These are phyloP conservation scores for Lasioglossum baleicum DNA, from an alignment of 1,140 invertebrate genomes.

Conservation along the genomic window DNA sequence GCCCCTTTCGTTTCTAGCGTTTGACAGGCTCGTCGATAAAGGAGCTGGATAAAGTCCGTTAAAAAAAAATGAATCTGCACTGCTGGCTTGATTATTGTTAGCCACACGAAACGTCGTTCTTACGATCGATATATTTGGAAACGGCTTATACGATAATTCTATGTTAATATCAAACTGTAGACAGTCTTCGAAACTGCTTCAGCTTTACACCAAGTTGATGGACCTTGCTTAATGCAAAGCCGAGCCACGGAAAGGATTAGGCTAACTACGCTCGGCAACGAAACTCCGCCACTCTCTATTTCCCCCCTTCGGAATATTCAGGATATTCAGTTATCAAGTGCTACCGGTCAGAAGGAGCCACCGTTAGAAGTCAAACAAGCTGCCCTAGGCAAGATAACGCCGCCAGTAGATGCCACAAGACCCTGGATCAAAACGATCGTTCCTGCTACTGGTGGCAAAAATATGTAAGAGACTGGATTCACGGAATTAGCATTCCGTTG, in stretches of 20 bases:
- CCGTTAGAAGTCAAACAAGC: slow-evolving; percentile 77
- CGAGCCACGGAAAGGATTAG: slow-evolving; percentile 73
- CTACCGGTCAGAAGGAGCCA: slow-evolving; percentile 74
- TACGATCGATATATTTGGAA: background rate
- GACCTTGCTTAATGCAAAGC: slow-evolving; percentile 66
- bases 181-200: slow-evolving; percentile 31
- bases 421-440: slow-evolving; percentile 55
- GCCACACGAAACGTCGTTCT: background rate
- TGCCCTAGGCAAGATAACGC: slow-evolving; percentile 73
- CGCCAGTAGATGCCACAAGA: slow-evolving; percentile 45
- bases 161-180: slow-evolving; percentile 16
- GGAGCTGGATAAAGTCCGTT: background rate
- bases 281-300: slow-evolving; percentile 41
- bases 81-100: background rate
- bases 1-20: slow-evolving; percentile 38
- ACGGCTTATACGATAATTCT: slow-evolving; percentile 15
- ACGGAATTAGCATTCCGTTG: slow-evolving; percentile 26
- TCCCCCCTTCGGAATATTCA: slow-evolving; percentile 50
- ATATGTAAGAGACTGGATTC: slow-evolving; percentile 56
- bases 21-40: slow-evolving; percentile 12
- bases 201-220: slow-evolving; percentile 51
- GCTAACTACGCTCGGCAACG: slow-evolving; percentile 63
- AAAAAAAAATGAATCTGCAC: background rate
- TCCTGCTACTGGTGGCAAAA: slow-evolving; percentile 33
- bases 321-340: slow-evolving; percentile 73